Evolutionary conservation across 2,888 invertebrate genomes (phyloP).

Genomic region (Girardia tigrina): DNA sequence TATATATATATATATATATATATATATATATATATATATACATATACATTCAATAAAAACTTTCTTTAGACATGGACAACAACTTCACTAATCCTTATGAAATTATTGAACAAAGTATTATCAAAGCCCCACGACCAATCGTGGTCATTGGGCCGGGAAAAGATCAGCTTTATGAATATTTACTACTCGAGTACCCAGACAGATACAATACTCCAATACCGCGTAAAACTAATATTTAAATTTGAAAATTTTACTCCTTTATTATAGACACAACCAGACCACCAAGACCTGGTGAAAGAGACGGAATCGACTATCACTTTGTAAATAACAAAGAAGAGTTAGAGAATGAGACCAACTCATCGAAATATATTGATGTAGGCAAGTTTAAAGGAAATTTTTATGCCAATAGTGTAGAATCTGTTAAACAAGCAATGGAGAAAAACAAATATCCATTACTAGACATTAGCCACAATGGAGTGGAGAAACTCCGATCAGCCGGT

Average conservation of each 20-base stretch:
- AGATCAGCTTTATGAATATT: constrained; percentile 6
- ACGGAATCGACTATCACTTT: not conserved
- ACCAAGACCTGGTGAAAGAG: constrained; percentile 11
- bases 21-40: too few relatives aligned
- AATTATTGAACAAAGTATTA: not conserved
- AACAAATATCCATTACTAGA: not conserved
- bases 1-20: too few relatives aligned
- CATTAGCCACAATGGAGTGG: not conserved
- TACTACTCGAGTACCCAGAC: not conserved
- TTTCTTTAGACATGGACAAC: not conserved
- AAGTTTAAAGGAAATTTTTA: constrained; percentile 15
- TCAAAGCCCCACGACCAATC: not conserved
- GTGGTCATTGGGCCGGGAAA: constrained; percentile 18
- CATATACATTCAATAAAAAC: not conserved
- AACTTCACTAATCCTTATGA: not conserved
- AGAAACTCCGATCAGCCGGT: not conserved
- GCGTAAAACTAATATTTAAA: not conserved
- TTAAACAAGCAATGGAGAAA: not conserved
- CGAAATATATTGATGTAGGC: constrained; percentile 3
- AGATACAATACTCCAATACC: constrained; percentile 17
- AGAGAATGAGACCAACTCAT: constrained; percentile 11
- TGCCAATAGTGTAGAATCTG: constrained; percentile 5
- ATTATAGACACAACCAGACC: not conserved
- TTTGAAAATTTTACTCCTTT: not conserved
- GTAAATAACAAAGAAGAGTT: not conserved